A percentile compares a stretch with the other conserved stretches of the same genome.
Conservation (phyloP, 2,797 vertebrate species). For the Acomys russatus region DNA sequence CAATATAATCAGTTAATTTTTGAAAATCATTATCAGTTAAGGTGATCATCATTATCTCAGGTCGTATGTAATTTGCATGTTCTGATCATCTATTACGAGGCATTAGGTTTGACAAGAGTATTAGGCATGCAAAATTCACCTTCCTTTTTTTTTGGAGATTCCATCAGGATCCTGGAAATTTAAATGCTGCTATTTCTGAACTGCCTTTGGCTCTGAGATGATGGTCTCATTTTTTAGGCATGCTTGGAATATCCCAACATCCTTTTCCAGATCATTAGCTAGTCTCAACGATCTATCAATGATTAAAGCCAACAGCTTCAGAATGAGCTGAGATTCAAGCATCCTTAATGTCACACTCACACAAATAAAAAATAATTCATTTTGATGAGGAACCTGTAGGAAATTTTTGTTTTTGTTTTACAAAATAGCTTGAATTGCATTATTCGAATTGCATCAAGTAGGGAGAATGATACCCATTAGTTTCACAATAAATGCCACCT, state of each 20-base stretch:
- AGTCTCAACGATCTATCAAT: constrained; percentile 41
- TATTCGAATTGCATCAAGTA: background rate
- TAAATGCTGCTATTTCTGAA: constrained; percentile 68
- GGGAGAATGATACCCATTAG: background rate
- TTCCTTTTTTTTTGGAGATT: constrained; percentile 24
- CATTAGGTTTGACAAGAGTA: constrained; percentile 31
- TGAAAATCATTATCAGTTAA: background rate
- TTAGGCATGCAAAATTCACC: constrained; percentile 58
- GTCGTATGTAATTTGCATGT: background rate
- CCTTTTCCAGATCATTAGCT: constrained; percentile 64
- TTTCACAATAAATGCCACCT: background rate
- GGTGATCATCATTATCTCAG: constrained; percentile 15
- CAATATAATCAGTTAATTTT: background rate
- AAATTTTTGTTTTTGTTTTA: constrained; percentile 32
- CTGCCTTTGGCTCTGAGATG: constrained; percentile 43
- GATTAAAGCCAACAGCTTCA: constrained; percentile 64
- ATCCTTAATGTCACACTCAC: background rate
- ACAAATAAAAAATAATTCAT: constrained; percentile 46
- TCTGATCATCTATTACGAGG: constrained; percentile 56
- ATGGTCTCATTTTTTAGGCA: constrained; percentile 73
- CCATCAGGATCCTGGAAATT: constrained; percentile 53
- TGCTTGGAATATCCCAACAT: constrained; percentile 61
- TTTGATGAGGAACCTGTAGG: constrained; percentile 1
- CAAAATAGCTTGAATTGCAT: constrained; percentile 45
- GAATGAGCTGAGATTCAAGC: constrained; percentile 52